phyloP scores from a whole-genome alignment of 2,797 vertebrate genomes.

The Florisuga fusca region DNA sequence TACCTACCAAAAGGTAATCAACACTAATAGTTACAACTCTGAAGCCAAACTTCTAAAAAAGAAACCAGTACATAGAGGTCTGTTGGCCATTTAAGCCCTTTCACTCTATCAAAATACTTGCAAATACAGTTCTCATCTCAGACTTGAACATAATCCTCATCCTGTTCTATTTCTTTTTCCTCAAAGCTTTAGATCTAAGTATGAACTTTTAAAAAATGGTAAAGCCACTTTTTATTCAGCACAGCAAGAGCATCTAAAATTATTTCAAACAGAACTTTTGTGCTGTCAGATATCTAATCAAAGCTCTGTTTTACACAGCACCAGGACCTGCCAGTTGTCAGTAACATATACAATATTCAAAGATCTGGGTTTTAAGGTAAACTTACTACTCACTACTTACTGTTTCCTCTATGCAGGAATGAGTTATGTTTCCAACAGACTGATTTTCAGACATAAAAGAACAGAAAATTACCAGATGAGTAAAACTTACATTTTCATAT shows the following conservation, averaged over 20 bases:
- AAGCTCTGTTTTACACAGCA: not conserved
- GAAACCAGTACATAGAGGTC: fast-evolving
- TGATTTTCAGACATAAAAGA: slow-evolving; percentile 42
- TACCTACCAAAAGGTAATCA: not conserved
- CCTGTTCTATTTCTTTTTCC: not conserved
- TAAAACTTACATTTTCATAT: not conserved
- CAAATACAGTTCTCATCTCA: not conserved
- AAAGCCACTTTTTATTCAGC: not conserved
- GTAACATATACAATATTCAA: not conserved
- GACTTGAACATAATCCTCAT: not conserved
- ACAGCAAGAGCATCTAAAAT: not conserved
- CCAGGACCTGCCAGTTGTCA: not conserved
- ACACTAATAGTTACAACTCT: not conserved
- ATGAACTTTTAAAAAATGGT: not conserved
- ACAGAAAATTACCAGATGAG: slow-evolving; percentile 16
- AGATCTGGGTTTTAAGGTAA: not conserved
- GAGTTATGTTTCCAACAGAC: slow-evolving; percentile 27
- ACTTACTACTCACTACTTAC: slow-evolving; percentile 79
- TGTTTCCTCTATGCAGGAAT: not conserved
- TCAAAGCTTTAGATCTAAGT: not conserved
- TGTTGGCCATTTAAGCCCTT: not conserved
- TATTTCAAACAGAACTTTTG: not conserved
- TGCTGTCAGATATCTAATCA: not conserved
- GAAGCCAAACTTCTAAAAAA: not conserved
- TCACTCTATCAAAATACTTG: not conserved